These are phyloP conservation scores for Tetragonula carbonaria DNA, from an alignment of 2,888 invertebrate genomes.

Conservation along the genomic window DNA sequence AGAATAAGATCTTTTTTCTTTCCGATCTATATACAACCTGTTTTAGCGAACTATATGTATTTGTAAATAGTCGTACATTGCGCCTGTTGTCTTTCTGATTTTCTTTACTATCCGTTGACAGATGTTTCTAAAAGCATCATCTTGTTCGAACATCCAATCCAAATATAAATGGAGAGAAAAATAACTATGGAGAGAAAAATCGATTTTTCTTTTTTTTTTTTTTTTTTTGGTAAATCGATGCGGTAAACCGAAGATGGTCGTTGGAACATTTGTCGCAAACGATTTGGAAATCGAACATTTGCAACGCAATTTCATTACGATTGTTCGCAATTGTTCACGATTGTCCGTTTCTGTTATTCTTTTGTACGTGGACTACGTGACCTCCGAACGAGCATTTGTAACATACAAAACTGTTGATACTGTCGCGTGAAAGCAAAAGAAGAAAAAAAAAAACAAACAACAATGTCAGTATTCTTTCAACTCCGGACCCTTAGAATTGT, in stretches of 20 bases:
- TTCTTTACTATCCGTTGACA: slow-evolving; percentile 48
- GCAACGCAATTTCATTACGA: slow-evolving; percentile 52
- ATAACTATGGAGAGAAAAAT: neutral
- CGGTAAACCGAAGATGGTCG: neutral
- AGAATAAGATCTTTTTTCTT: slow-evolving; percentile 38
- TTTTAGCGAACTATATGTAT: slow-evolving; percentile 39
- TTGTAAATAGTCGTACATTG: slow-evolving; percentile 45
- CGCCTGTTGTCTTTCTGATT: slow-evolving; percentile 25
- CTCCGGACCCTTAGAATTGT: slow-evolving; percentile 60
- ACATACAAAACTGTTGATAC: slow-evolving; percentile 47
- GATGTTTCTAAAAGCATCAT: neutral
- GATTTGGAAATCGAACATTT: slow-evolving; percentile 50
- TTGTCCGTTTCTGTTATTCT: slow-evolving; percentile 31
- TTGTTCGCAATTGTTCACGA: slow-evolving; percentile 47
- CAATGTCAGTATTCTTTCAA: slow-evolving; percentile 67
- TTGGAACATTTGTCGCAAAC: slow-evolving; percentile 46
- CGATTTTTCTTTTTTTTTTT: neutral
- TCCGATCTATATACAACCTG: slow-evolving; percentile 41
- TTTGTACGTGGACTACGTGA: slow-evolving; percentile 30
- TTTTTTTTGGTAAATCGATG: neutral
- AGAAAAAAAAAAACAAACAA: slow-evolving; percentile 27
- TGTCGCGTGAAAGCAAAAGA: slow-evolving; percentile 30
- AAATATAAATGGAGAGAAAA: neutral
- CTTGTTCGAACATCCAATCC: neutral
- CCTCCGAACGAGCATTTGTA: slow-evolving; percentile 55